Percentiles rank a stretch among this genome's conserved stretches.
phyloP scores from a whole-genome alignment of 1,140 invertebrate genomes.

The Sweltsa coloradensis region DNA sequence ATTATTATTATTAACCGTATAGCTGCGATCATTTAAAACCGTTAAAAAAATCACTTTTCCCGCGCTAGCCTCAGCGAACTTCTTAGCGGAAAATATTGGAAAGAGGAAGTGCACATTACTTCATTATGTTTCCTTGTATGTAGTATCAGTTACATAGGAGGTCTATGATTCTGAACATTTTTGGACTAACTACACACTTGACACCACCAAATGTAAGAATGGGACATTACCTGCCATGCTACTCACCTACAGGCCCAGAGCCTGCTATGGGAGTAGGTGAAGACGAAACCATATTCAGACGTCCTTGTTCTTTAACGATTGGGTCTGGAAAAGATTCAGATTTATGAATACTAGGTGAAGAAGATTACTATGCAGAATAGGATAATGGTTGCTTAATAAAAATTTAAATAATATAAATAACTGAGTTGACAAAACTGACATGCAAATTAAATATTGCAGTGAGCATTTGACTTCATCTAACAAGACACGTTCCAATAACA shows the following conservation, averaged over 20 bases:
- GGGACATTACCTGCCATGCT: constrained; percentile 42
- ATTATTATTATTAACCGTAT: too few relatives aligned
- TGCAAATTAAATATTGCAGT: not conserved
- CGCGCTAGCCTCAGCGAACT: too few relatives aligned
- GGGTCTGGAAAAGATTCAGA: constrained; percentile 49
- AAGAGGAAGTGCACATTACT: too few relatives aligned
- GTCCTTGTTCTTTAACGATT: constrained; percentile 78
- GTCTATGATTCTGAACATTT: too few relatives aligned
- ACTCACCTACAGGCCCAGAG: constrained; percentile 53
- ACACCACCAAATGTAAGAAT: constrained; percentile 8
- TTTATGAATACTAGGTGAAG: not conserved
- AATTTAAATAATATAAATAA: not conserved
- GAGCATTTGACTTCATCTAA: not conserved
- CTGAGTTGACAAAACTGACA: not conserved
- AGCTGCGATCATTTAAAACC: too few relatives aligned
- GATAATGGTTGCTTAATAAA: not conserved
- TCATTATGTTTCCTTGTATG: too few relatives aligned
- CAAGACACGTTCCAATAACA: not conserved
- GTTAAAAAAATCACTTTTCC: too few relatives aligned
- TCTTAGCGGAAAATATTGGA: too few relatives aligned
- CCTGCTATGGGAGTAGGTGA: constrained; percentile 58
- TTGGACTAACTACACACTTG: not conserved
- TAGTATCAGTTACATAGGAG: too few relatives aligned
- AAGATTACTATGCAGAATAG: not conserved
- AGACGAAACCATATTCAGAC: constrained; percentile 47